Base-by-base conservation (phyloP, 30 jellyfish, hydroid and myxozoan genomes). In the Haliclystus octoradiatus region DNA sequence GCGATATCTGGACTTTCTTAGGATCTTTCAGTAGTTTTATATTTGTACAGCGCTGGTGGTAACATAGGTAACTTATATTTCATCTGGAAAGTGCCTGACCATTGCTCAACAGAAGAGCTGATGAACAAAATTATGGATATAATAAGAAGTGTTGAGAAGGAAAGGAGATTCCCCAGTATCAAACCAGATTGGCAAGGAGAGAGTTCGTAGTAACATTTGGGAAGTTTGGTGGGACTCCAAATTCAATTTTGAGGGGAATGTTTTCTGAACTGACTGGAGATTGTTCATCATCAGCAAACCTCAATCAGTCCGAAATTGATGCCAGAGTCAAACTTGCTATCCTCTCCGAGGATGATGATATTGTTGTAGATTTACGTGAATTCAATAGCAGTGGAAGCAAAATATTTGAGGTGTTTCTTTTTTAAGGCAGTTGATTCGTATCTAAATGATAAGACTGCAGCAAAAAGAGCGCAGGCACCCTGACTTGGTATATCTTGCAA, bases 401-500 rank as follows among this genome's bases (percentile, higher is more conserved):
- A 15, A 27, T 19, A 23, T 70, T 15, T 28, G 75, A 15, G 52
- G 61, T 5, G 1, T n/a, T n/a, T n/a, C n/a, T 70, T 70, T 52
- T 53, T 70, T 27, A 53, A 70, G 14, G 53, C 64, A 57, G 26
- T 34, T 34, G 57, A 70, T 46, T 0, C 28, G 50, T 70, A 15
- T 28, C 64, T 47, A 9, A 33, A 50, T 50, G 7, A 24, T n/a
- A 63, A 67, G 35, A 67, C 77, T 0, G 77, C 77, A 1, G 77
- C 40, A n/a, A 12, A 46, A 67, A 24, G 77, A 67, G 35, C 32
- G 77, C 23, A 66, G 67, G 7, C 77, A 67, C 35, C 46, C 32
- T 19, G 34, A 67, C 19, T 24, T 67, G 12, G 77, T 31, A 1
- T 52, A 74, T 34, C 82, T 62, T n/a, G 83, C 79, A 0, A 72